Percentiles rank a stretch among this genome's conserved stretches.
Conservation (phyloP, 1,140 invertebrate species). For the Bombus huntii region DNA sequence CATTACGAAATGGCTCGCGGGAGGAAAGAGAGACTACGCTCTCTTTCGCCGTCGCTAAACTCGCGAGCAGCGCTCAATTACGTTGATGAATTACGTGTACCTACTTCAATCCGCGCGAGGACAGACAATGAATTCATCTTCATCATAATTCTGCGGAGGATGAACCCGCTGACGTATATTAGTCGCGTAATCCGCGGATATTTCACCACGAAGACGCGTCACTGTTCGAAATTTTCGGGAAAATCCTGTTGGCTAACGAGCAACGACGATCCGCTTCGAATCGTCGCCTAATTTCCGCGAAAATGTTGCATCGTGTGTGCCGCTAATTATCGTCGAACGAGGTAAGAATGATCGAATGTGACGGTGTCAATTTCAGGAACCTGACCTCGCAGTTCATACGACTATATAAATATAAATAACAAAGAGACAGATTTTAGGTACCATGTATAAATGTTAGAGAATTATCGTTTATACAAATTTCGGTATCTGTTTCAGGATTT, state of each 20-base stretch:
- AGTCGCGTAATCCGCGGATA: conserved; percentile 10
- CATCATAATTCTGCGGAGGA: conserved; percentile 46
- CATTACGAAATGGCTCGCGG: conserved; percentile 63
- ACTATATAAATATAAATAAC: no score
- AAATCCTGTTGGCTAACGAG: not conserved
- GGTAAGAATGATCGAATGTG: not conserved
- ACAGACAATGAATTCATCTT: conserved; percentile 68
- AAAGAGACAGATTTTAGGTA: no score
- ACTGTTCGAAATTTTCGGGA: not conserved
- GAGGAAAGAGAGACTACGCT: conserved; percentile 25
- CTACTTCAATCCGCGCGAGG: conserved; percentile 16
- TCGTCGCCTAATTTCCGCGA: not conserved
- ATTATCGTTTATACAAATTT: no score
- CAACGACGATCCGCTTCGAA: not conserved
- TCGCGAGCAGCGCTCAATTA: conserved; percentile 63
- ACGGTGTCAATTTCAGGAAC: no score
- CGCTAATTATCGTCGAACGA: no score
- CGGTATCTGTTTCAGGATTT: no score
- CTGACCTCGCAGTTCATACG: no score
- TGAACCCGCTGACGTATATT: conserved; percentile 18
- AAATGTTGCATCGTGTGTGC: not conserved
- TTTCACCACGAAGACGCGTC: not conserved
- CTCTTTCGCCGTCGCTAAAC: conserved; percentile 26
- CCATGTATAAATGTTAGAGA: no score
- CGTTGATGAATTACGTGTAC: conserved; percentile 69